Evolutionary conservation across 2,113 vertebrate species (phyloP), one percentile per base, ranked within the genome.

Genomic region (Cheilinus undulatus): DNA sequence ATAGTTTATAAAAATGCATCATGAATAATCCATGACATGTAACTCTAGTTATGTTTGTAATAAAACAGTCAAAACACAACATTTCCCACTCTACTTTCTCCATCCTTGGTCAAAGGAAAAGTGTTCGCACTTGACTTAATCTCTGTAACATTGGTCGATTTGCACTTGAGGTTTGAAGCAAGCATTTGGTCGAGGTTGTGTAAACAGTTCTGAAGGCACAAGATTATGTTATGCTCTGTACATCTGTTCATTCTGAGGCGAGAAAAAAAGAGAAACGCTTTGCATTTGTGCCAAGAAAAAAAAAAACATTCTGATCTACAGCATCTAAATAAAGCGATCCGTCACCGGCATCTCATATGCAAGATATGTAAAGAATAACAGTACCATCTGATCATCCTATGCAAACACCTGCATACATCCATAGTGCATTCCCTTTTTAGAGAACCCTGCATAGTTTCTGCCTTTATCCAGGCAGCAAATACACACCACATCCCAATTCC

Each of bases 141-240:
- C 72, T 76, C 30, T 81, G 82, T 79, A 84, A 80, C 86, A 73
- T n/a, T 61, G 63, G 54, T 59, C 53, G n/a, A 57, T 61, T 76
- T 77, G 49, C 50, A 81, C 63, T 85, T 73, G 34, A 84, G 70
- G 66, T 83, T 63, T 69, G 73, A 75, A 74, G 71, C 43, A 19
- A 86, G 58, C 54, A 24, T 87, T 92, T 87, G 83, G 83, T 82
- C 80, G 82, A 67, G 69, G 76, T 73, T 50, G 74, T 83, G 82
- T 87, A 84, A 89, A 89, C 76, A 69, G 66, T 68, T 76, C 26
- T 66, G 28, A 86, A 90, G 87, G 88, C 88, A 90, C 83, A 43
- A 62, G 69, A 76, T 88, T 65, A 57, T 40, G 30, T 64, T 66
- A 54, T 3, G 19, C 50, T 76, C 56, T 67, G 61, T 63, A 61